Percentiles rank a stretch among this genome's conserved stretches.
Conservation (phyloP, 2,797 vertebrate genomes). For the Leptoclinus maculatus region DNA sequence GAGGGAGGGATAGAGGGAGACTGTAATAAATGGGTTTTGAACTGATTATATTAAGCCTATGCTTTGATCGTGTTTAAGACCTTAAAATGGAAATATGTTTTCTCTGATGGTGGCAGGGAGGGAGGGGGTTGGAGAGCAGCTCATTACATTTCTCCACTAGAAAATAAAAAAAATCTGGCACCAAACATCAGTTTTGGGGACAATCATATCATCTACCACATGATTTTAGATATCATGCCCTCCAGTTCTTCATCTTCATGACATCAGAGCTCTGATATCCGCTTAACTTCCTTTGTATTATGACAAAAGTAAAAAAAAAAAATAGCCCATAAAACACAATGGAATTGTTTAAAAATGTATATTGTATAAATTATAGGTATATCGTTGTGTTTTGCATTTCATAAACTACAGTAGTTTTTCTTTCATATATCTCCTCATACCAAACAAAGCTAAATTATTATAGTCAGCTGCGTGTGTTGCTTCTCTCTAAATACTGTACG, state of each 20-base stretch:
- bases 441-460: background rate
- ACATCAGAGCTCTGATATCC: background rate
- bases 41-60: conserved; percentile 99
- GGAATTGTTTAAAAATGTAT: background rate
- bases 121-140: conserved; percentile 14
- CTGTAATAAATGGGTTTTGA: conserved; percentile 95
- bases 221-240: background rate
- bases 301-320: background rate
- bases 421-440: too few relatives aligned
- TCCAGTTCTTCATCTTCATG: background rate
- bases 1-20: conserved; percentile 71
- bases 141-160: conserved; percentile 65
- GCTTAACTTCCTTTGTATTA: background rate
- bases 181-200: conserved; percentile 20
- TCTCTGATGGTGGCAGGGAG: conserved; percentile 84
- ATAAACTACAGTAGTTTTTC: background rate
- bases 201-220: conserved; percentile 2
- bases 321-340: background rate
- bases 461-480: background rate
- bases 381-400: background rate
- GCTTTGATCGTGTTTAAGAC: conserved; percentile 98
- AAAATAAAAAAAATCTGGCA: conserved; percentile 37
- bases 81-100: conserved; percentile 99
- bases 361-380: too few relatives aligned
- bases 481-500: too few relatives aligned